Evolutionary conservation across 2,888 invertebrate species (phyloP).

Genomic region (Cantharis nigra): DNA sequence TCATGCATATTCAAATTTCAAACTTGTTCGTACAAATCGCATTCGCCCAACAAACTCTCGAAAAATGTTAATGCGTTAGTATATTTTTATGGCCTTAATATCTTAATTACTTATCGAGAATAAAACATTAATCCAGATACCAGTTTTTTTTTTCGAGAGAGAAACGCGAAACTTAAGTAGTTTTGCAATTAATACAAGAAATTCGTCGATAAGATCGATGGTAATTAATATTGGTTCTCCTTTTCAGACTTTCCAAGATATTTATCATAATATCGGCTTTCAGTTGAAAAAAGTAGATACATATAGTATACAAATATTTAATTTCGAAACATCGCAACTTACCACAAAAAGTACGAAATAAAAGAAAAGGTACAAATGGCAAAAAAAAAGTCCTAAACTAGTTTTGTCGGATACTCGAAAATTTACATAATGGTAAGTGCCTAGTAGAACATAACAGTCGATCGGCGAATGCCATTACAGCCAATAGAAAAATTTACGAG

Average conservation of each 20-base stretch:
- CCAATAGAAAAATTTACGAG: neutral
- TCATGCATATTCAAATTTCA: slow-evolving; percentile 20
- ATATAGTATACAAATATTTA: neutral
- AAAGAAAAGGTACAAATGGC: neutral
- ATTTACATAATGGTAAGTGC: neutral
- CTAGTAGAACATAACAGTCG: neutral
- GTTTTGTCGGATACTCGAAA: neutral
- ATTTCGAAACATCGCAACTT: neutral
- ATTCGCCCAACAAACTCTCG: neutral
- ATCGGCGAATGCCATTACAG: neutral
- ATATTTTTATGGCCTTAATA: neutral
- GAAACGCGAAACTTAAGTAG: neutral
- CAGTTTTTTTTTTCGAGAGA: neutral
- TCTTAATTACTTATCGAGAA: neutral
- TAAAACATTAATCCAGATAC: neutral
- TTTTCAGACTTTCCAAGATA: neutral
- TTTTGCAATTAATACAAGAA: neutral
- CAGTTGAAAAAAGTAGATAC: neutral
- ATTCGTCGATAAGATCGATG: neutral
- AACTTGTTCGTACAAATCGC: neutral
- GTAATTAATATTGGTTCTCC: neutral
- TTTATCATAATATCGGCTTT: neutral
- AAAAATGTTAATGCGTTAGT: neutral
- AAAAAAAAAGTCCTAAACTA: neutral
- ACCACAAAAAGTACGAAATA: neutral